phyloP scores from a whole-genome alignment of 2,113 vertebrate genomes.

The Clinocottus analis region DNA sequence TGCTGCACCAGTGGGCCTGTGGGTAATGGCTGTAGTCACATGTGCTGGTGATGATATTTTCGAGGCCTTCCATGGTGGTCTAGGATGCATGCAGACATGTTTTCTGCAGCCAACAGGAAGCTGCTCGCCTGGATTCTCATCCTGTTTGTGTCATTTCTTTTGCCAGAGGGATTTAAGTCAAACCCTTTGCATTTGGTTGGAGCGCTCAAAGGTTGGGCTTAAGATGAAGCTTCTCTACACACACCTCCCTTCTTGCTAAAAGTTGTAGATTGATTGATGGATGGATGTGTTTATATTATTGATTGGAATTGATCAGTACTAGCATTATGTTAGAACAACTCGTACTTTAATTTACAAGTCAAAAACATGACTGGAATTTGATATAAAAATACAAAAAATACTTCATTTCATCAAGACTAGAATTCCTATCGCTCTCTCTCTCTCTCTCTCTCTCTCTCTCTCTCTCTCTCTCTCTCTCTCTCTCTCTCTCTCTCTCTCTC shows the following conservation, averaged over 20 bases:
- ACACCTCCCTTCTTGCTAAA: neutral
- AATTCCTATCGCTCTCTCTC: neutral
- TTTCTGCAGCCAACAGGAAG: slow-evolving; percentile 39
- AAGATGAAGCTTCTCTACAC: neutral
- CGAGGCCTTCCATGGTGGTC: slow-evolving; percentile 48
- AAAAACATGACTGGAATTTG: neutral
- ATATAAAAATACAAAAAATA: neutral
- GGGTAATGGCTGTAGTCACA: slow-evolving; percentile 50
- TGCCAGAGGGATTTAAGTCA: neutral
- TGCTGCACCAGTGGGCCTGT: slow-evolving; percentile 35
- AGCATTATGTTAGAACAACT: neutral
- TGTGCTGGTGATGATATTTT: slow-evolving; percentile 50
- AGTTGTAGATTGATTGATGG: neutral
- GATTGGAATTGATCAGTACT: neutral
- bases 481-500: neutral
- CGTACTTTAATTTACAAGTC: neutral
- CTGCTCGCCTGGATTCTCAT: neutral
- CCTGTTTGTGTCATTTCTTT: neutral
- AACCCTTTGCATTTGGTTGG: neutral
- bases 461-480: no score
- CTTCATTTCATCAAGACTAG: neutral
- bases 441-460: neutral
- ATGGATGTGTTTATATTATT: neutral
- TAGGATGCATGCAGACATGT: slow-evolving; percentile 16
- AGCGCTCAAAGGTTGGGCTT: neutral